Base-by-base conservation (phyloP, 2,113 vertebrate species). In the Pseudopodoces humilis region DNA sequence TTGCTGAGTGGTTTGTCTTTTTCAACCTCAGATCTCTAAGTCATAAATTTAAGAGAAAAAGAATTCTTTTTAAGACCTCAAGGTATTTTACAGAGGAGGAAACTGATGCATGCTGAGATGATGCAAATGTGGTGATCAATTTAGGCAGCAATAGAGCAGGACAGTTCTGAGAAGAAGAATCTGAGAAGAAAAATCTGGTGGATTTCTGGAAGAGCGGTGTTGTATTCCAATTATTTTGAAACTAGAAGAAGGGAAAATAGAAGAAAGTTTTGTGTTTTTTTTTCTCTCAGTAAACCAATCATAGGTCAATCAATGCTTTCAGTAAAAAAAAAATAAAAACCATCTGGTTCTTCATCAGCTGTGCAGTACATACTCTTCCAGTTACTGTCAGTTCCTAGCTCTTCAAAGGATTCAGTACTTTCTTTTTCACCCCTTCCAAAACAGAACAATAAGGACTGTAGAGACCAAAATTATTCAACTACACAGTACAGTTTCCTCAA, bases 321-420 rank as follows among this genome's bases (percentile, higher is more conserved):
- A 82, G 31, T 9, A 68, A 35, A 33, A 20, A 14, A 74, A 7
- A 16, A 2, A 53, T 6, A 71, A 60, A 74, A 13, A 83, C 77
- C 79, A 92, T 88, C 85, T 90, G 41, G 47, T 81, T 88, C 60
- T 81, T 85, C 76, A 83, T 93, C 88, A 96, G 76, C 52, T 86
- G 82, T 81, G 49, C 9, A 81, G 76, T 64, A 91, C 71, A 64
- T 70, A 59, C 24, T 85, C 86, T 92, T 93, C 71, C 37, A 86
- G 80, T 90, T 88, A 83, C 33, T 75, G 75, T 83, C 22, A 78
- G 83, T 83, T 97, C 79, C 90, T 72, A 86, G 90, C 83, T 93
- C 43, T 93, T 91, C 65, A 89, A 80, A 96, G 60, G 77, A 78
- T 88, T 96, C 87, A 84, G 20, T 78, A 58, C 14, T 35, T 20